Evolutionary conservation across 2,797 vertebrate species (phyloP), one percentile per base, ranked within the genome.

Genomic region (Carcharodon carcharias): DNA sequence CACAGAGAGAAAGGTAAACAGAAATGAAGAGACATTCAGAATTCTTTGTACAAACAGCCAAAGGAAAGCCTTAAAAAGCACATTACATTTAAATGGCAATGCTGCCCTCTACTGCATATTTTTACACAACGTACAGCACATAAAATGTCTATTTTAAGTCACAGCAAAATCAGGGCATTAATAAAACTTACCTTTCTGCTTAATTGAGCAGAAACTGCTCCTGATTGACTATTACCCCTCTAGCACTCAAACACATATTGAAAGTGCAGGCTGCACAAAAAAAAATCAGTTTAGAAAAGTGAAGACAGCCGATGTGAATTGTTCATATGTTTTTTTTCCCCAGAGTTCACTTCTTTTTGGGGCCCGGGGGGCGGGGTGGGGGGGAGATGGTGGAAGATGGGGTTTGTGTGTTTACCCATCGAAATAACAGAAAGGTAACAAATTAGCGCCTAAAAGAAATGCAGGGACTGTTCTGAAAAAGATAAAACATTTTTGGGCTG

Each of bases 71-170:
- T 67, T 11, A 12, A n/a, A 23, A 65, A 45, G 45, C 18, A 80
- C 23, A 28, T 2, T 54, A 18, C 50, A 77, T 77, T 54, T 54
- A 56, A 77, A 35, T 77, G 28, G 14, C 50, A 56, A 31, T 95
- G 67, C 96, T 98, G 98, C 98, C 98, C 98, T 98, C 98, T 98
- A 96, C 97, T 98, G 98, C 92, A 71, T 54, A 31, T 71, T 12
- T 50, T 11, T 95, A 11, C 40, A 71, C 14, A 8, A 45, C 45
- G 35, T 80, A n/a, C n/a, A 40, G 63, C 7, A 93, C 61, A 67
- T 67, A 21, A 95, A 95, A 31, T 40, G 28, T 69, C 31, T 54
- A 77, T n/a, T 23, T n/a, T 23, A 82, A 54, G 96, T 96, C 96
- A 96, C 40, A 61, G 69, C 96, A 96, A 96, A 92, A 89, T 96